Evolutionary conservation across 2,888 invertebrate genomes (phyloP).

Genomic region (Ormyrus rosae): DNA sequence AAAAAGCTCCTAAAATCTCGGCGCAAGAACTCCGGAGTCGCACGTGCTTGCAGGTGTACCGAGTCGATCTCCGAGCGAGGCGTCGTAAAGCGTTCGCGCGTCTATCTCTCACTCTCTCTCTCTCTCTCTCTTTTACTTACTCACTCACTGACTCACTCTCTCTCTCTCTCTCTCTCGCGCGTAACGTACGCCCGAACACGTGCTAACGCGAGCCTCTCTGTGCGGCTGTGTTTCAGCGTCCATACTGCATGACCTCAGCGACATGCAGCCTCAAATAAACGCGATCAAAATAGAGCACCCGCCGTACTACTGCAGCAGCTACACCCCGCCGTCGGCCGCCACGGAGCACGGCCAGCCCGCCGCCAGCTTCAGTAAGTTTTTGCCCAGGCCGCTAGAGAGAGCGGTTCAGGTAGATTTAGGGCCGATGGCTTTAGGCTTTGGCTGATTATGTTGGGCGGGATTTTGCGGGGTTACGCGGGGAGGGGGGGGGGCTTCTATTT

Average conservation of each 20-base stretch:
- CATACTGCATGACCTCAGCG: constrained; percentile 93
- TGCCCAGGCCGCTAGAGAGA: not conserved
- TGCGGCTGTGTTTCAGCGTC: constrained; percentile 84
- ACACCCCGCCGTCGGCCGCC: constrained; percentile 83
- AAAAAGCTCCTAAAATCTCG: too few species aligned
- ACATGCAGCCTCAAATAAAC: constrained; percentile 84
- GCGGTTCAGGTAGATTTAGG: too few species aligned
- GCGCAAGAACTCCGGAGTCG: not conserved
- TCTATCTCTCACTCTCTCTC: too few species aligned
- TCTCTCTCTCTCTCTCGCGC: too few species aligned
- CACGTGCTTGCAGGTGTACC: not conserved
- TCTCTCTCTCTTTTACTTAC: too few species aligned
- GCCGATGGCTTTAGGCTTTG: too few species aligned
- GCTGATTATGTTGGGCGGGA: too few species aligned
- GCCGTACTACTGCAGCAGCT: constrained; percentile 89
- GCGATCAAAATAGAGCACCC: constrained; percentile 90
- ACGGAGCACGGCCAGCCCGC: constrained; percentile 76
- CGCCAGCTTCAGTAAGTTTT: constrained; percentile 75
- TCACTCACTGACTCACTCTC: too few species aligned
- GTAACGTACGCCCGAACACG: constrained; percentile 1
- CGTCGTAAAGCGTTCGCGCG: constrained; percentile 15
- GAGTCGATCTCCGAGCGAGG: not conserved
- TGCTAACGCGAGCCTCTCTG: constrained; percentile 50
- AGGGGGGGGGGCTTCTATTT: too few species aligned
- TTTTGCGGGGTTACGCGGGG: too few species aligned